Conservation (phyloP, 1,140 invertebrate genomes). For the Tenebrio molitor region DNA sequence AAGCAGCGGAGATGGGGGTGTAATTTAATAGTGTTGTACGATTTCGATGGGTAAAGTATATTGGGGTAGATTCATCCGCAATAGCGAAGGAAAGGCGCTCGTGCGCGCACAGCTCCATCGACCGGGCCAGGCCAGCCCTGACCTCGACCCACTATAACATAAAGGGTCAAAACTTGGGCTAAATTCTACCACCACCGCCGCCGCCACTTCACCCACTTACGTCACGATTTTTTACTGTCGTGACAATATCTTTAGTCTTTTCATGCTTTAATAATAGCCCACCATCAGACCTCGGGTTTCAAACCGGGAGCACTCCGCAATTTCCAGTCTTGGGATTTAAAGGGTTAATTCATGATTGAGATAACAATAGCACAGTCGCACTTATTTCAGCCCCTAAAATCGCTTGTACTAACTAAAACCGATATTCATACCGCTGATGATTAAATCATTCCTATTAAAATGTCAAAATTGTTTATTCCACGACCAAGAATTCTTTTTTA, state of each 20-base stretch:
- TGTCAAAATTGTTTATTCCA: no score
- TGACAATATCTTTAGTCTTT: slow-evolving; percentile 20
- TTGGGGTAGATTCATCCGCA: slow-evolving; percentile 44
- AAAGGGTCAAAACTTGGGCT: slow-evolving; percentile 51
- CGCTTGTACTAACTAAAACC: no score
- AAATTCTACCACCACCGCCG: slow-evolving; percentile 41
- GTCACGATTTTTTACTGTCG: slow-evolving; percentile 24
- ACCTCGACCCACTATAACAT: slow-evolving; percentile 57
- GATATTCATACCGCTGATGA: no score
- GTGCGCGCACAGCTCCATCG: slow-evolving; percentile 57
- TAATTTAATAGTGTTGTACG: slow-evolving; percentile 25
- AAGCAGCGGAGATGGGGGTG: background rate
- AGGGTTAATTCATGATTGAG: no score
- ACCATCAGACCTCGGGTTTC: no score
- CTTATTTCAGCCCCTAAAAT: no score
- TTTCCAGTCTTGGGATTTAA: no score
- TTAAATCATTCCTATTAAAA: no score
- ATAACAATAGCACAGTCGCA: no score
- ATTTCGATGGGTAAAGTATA: slow-evolving; percentile 38
- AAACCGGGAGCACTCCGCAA: no score
- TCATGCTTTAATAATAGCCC: slow-evolving; percentile 26
- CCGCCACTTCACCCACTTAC: slow-evolving; percentile 41
- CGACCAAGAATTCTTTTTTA: no score
- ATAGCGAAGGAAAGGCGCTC: slow-evolving; percentile 41
- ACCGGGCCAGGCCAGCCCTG: slow-evolving; percentile 58